Evolutionary conservation across 2,888 invertebrate genomes (phyloP).

Genomic region (Ophion costatus): DNA sequence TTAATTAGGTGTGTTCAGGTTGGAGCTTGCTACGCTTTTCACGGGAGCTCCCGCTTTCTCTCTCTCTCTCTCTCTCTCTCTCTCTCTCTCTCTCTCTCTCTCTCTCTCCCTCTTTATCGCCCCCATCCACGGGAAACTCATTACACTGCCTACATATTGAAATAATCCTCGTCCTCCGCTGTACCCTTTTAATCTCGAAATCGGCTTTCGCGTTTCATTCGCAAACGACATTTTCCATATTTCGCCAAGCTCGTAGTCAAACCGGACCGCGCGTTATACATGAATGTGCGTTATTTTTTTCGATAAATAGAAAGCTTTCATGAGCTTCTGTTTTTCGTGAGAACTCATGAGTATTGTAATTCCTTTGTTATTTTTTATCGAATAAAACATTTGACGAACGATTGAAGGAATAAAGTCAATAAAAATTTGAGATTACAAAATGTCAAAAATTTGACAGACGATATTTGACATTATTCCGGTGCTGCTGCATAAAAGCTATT

Average conservation of each 20-base stretch:
- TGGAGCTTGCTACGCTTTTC: conserved; percentile 30
- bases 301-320: not conserved
- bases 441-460: too few relatives aligned
- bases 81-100: not conserved
- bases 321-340: not conserved
- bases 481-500: too few relatives aligned
- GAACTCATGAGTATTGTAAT: not conserved
- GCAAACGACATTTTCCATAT: not conserved
- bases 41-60: not conserved
- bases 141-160: not conserved
- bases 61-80: not conserved
- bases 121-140: not conserved
- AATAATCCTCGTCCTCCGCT: not conserved
- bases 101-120: not conserved
- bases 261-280: not conserved
- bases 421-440: too few relatives aligned
- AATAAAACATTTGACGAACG: not conserved
- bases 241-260: not conserved
- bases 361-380: not conserved
- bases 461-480: too few relatives aligned
- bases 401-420: not conserved
- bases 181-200: not conserved
- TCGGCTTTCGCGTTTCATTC: not conserved
- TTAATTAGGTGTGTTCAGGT: conserved; percentile 46
- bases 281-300: not conserved